Base-by-base conservation (phyloP, 2,888 invertebrate genomes). In the Melinopterus prodromus region DNA sequence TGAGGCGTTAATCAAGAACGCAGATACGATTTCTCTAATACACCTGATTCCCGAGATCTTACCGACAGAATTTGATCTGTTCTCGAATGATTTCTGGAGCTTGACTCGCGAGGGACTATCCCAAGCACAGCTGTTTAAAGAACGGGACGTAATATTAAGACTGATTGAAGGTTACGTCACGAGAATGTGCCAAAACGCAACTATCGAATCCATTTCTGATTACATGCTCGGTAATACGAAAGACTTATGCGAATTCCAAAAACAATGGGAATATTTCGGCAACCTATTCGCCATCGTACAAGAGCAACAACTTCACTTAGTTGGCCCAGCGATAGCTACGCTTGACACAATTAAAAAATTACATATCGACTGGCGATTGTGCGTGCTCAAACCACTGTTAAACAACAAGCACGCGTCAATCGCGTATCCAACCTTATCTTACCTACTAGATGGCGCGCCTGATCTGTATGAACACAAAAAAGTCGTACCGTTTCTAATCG, bases 271-370 rank as follows among this genome's bases (percentile, higher is more conserved):
- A 26, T 14, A 37, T 35, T 74, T 74, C 37, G n/a, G 35, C 35
- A 36, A n/a, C 9, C 14, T 74, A 2, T 36, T 74, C 9, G 26
- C 35, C n/a, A n/a, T 15, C 7, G 35, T 35, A 26, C 36, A 26
- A 37, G 74, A 74, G n/a, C 35, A 74, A 74, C 74, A 74, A 74
- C 37, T 36, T 26, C 74, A 74, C 36, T 36, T 74, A 74, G 74
- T 74, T 74, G 35, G 37, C 14, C 74, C 74, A 0, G 35, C 74
- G 0, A 35, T 74, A 36, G 9, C n/a, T 74, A 36, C n/a, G n/a
- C 37, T 74, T 2, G 37, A 74, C 14, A 74, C 16, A 7, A 74
- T 74, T 12, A 35, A 74, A 36, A 26, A 74, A 35, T 74, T 74
- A 36, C n/a, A 35, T n/a, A 6, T 74, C 35, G 37, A 36, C 35